Conservation (phyloP, 2,113 vertebrate species). For the Aphyosemion australe region DNA sequence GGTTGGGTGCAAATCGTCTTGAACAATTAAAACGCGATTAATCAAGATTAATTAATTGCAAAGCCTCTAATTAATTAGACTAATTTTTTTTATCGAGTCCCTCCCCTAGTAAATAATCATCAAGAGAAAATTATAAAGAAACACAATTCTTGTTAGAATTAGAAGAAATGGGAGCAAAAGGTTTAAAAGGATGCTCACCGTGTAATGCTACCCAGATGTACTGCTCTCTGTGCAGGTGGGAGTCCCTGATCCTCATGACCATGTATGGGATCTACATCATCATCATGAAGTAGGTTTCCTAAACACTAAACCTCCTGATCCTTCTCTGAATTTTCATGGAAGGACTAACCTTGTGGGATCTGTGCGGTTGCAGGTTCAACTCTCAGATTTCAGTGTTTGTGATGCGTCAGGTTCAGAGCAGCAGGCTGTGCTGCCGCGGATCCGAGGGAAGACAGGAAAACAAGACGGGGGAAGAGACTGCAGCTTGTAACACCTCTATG, state of each 20-base stretch:
- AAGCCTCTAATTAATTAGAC: too few relatives aligned
- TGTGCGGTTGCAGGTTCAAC: conserved; percentile 75
- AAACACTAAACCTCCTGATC: background rate
- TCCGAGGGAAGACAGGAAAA: conserved; percentile 56
- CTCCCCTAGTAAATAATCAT: too few relatives aligned
- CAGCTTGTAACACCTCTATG: conserved; percentile 75
- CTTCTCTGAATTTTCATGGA: background rate
- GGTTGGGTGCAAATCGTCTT: too few relatives aligned
- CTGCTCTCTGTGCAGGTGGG: conserved; percentile 75
- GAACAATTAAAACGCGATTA: too few relatives aligned
- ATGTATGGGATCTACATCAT: conserved; percentile 83
- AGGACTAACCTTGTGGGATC: background rate
- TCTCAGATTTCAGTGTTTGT: conserved; percentile 67
- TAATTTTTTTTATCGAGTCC: too few relatives aligned
- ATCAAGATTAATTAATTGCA: too few relatives aligned
- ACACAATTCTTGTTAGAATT: too few relatives aligned
- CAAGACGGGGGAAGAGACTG: conserved; percentile 66
- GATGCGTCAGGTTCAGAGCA: conserved; percentile 39
- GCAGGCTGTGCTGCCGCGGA: conserved; percentile 44
- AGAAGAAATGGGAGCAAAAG: too few relatives aligned
- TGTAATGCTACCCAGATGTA: background rate
- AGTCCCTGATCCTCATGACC: conserved; percentile 78
- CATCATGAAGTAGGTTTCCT: conserved; percentile 80
- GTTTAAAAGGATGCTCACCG: too few relatives aligned
- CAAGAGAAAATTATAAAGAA: too few relatives aligned